Base-by-base conservation (phyloP, 2,888 invertebrate genomes). In the Deroplatys truncata region DNA sequence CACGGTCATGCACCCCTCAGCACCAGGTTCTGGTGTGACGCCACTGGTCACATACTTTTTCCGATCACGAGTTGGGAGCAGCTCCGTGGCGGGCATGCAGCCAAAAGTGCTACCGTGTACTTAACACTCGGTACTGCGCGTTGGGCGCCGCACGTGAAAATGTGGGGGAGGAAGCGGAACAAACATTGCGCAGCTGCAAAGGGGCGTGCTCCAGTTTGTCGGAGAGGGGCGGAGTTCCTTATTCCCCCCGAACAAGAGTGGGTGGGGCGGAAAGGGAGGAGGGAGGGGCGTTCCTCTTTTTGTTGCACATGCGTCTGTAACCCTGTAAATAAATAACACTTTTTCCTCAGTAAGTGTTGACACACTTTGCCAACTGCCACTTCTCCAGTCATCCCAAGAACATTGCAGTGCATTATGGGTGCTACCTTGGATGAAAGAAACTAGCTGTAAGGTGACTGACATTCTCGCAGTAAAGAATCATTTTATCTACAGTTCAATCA, bases 141-240 rank as follows among this genome's bases (percentile, higher is more conserved):
- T 25, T 72, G 56, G 16, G 56, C 56, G 56, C 56, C 25, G 20
- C 56, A 72, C 56, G 56, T 72, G 56, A 72, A 25, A 72, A 72
- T 72, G 56, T 72, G 56, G 56, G 56, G 56, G 56, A 72, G 56
- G 20, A 25, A 20, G 56, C 56, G 56, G 56, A 72, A 72, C 56
- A 72, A 72, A 72, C 56, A 56, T 43, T 87, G 89, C 89, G 89
- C 89, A 89, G 85, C 89, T 89, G 89, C 89, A n/a, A 29, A 85
- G 85, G 82, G 89, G 89, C 89, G 89, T 84, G 85, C 10, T 31
- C 72, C 56, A 31, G 82, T 85, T 85, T 84, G 85, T 84, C 82
- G 85, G 84, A 89, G 85, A 72, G 56, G 56, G 56, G 56, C 56
- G 56, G 56, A 72, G 56, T 72, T 72, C 56, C 56, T 72, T 72